phyloP scores from a whole-genome alignment of 2,888 invertebrate species.

The Danaus chrysippus region DNA sequence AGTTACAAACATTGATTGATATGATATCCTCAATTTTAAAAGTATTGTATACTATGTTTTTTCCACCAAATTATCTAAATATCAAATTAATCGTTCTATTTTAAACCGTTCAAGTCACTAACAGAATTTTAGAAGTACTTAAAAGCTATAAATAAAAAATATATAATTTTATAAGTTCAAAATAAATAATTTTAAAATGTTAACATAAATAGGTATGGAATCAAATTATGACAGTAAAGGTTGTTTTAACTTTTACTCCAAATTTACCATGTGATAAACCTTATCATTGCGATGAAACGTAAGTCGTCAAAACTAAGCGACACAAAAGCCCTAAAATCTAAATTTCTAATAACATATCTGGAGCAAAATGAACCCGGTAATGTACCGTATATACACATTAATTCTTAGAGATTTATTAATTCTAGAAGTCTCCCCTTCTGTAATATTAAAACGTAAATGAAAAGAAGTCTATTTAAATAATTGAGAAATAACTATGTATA shows the following conservation, averaged over 20 bases:
- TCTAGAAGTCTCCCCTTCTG: conserved; percentile 39
- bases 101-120: not conserved
- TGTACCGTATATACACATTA: conserved; percentile 58
- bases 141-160: too few relatives aligned
- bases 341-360: conserved; percentile 70
- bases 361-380: conserved; percentile 66
- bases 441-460: not conserved
- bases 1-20: conserved; percentile 24
- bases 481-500: not conserved
- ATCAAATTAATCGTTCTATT: not conserved
- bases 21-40: not conserved
- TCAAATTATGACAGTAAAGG: not conserved
- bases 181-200: too few relatives aligned
- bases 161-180: too few relatives aligned
- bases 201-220: too few relatives aligned
- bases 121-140: too few relatives aligned
- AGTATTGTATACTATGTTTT: not conserved
- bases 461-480: not conserved
- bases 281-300: conserved; percentile 26
- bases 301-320: conserved; percentile 62
- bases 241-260: conserved; percentile 17
- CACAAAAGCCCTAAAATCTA: conserved; percentile 60
- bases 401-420: conserved; percentile 44
- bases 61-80: not conserved
- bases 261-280: conserved; percentile 19